These are phyloP conservation scores for Aphis craccivora DNA, from an alignment of 1,140 invertebrate species.

Conservation along the genomic window DNA sequence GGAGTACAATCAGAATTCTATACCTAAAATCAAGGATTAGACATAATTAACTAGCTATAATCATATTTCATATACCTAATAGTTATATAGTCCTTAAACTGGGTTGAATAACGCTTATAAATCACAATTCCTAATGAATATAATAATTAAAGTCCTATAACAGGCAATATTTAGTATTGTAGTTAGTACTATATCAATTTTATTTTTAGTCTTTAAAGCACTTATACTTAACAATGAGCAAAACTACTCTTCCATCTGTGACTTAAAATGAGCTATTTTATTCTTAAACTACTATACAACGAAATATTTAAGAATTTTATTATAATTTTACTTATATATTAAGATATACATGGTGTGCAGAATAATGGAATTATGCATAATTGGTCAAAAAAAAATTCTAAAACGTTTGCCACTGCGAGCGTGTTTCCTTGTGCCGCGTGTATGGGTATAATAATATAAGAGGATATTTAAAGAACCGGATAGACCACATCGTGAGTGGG, in stretches of 20 bases:
- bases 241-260: too few species aligned
- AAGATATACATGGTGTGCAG: background rate
- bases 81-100: too few species aligned
- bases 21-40: background rate
- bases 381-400: conserved; percentile 32
- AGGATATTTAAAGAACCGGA: conserved; percentile 51
- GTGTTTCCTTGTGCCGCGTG: background rate
- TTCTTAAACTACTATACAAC: background rate
- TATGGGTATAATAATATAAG: background rate
- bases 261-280: background rate
- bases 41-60: background rate
- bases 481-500: conserved; percentile 46
- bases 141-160: background rate
- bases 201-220: background rate
- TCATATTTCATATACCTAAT: background rate
- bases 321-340: background rate
- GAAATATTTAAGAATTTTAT: background rate
- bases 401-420: conserved; percentile 42
- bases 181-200: too few species aligned
- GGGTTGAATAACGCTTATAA: background rate
- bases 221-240: too few species aligned
- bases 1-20: too few species aligned
- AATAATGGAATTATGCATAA: conserved; percentile 5
- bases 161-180: background rate
- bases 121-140: background rate